Percentiles rank a stretch among this genome's conserved stretches.
phyloP scores from a whole-genome alignment of 2,113 vertebrate species.

The Sus scrofa region T2T-Sscrofa CM000820.6:20218501-20219000 shows the following conservation, averaged over 20 bases:
- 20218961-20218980: slow-evolving; percentile 62
- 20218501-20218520: slow-evolving; percentile 59
- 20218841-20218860: slow-evolving; percentile 62
- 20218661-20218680: slow-evolving; percentile 16
- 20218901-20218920: slow-evolving; percentile 17
- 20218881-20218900: slow-evolving; percentile 29
- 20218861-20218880: slow-evolving; percentile 31
- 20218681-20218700: slow-evolving; percentile 17
- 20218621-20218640: neutral
- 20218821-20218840: slow-evolving; percentile 57
- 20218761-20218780: slow-evolving; percentile 19
- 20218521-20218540: slow-evolving; percentile 31
- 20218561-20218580: neutral
- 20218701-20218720: slow-evolving; percentile 30
- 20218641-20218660: neutral
- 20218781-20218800: slow-evolving; percentile 34
- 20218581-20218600: slow-evolving; percentile 43
- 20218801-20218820: slow-evolving; percentile 43
- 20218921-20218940: slow-evolving; percentile 61
- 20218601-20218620: slow-evolving; percentile 50
- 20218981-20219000: slow-evolving; percentile 71
- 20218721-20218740: slow-evolving; percentile 51
- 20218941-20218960: slow-evolving; percentile 61
- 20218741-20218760: slow-evolving; percentile 58
- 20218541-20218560: neutral